Conservation (phyloP, 2,888 invertebrate species). For the Phrixothrix hirtus region DNA sequence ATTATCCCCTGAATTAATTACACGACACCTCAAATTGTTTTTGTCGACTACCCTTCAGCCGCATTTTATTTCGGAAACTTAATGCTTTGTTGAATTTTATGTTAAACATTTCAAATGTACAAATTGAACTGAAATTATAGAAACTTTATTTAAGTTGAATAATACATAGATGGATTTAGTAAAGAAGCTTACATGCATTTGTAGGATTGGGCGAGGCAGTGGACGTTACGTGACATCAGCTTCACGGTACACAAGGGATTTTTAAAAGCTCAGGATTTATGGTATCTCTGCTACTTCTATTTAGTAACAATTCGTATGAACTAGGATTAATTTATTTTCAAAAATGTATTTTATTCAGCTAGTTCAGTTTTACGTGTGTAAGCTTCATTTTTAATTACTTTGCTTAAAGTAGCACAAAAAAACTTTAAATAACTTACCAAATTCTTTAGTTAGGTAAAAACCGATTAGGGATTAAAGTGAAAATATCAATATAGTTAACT, state of each 20-base stretch:
- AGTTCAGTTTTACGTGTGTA: too few species aligned
- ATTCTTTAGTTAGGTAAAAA: too few species aligned
- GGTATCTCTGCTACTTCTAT: conserved; percentile 11
- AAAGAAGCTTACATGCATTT: conserved; percentile 17
- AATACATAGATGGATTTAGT: conserved; percentile 15
- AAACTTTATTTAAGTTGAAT: too few species aligned
- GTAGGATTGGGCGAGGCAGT: conserved; percentile 18
- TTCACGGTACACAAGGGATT: conserved; percentile 27
- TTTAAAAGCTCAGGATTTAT: conserved; percentile 29
- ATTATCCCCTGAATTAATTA: conserved; percentile 48
- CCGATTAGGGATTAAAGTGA: too few species aligned
- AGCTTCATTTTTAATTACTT: too few species aligned
- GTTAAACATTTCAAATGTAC: not conserved
- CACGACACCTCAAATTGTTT: conserved; percentile 23
- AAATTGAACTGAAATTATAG: not conserved
- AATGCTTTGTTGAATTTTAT: too few species aligned
- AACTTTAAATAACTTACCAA: too few species aligned
- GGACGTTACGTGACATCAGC: conserved; percentile 21
- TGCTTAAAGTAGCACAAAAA: too few species aligned
- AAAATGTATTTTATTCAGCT: too few species aligned
- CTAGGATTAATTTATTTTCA: conserved; percentile 7
- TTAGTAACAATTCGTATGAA: conserved; percentile 11
- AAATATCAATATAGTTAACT: too few species aligned
- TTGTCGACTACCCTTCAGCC: conserved; percentile 6
- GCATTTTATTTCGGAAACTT: conserved; percentile 12